A percentile compares a stretch with the other conserved stretches of the same genome.
Evolutionary conservation across 2,797 vertebrate genomes (phyloP).

Genomic region (Australoheros facetus): DNA sequence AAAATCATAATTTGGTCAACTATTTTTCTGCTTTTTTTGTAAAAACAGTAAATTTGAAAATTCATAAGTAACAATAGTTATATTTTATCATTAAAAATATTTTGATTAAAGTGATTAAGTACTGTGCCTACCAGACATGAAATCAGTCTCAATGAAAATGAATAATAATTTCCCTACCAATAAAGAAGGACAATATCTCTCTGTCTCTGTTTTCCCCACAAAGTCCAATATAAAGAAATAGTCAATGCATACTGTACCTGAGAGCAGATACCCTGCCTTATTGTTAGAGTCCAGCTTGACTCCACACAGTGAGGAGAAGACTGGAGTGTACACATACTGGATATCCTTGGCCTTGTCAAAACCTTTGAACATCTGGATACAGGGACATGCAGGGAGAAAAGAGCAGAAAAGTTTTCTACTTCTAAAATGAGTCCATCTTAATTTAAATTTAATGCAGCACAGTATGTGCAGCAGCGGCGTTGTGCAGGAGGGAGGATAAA

Average conservation of each 20-base stretch:
- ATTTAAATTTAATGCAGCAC: background rate
- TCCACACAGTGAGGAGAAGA: slow-evolving; percentile 90
- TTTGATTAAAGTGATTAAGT: background rate
- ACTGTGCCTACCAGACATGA: background rate
- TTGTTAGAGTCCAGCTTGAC: slow-evolving; percentile 89
- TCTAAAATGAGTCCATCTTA: background rate
- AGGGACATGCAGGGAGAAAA: slow-evolving; percentile 6
- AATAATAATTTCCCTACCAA: background rate
- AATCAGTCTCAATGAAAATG: background rate
- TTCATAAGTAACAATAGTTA: too few relatives aligned
- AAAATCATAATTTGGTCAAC: too few relatives aligned
- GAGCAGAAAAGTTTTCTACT: background rate
- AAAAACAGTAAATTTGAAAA: too few relatives aligned
- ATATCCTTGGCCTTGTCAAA: slow-evolving; percentile 91
- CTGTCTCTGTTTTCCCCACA: background rate
- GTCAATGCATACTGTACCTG: slow-evolving; percentile 81
- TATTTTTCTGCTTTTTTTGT: too few relatives aligned
- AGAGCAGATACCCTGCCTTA: slow-evolving; percentile 92
- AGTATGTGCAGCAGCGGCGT: background rate
- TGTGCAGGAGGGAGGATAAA: background rate
- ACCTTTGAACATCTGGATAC: slow-evolving; percentile 93
- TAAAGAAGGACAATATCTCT: background rate
- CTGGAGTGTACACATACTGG: slow-evolving; percentile 90
- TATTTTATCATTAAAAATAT: too few relatives aligned
- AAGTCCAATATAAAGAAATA: background rate